Evolutionary conservation across 2,888 invertebrate species (phyloP), one percentile per base, ranked within the genome.

Genomic region (Asteroscopus sphinx): DNA sequence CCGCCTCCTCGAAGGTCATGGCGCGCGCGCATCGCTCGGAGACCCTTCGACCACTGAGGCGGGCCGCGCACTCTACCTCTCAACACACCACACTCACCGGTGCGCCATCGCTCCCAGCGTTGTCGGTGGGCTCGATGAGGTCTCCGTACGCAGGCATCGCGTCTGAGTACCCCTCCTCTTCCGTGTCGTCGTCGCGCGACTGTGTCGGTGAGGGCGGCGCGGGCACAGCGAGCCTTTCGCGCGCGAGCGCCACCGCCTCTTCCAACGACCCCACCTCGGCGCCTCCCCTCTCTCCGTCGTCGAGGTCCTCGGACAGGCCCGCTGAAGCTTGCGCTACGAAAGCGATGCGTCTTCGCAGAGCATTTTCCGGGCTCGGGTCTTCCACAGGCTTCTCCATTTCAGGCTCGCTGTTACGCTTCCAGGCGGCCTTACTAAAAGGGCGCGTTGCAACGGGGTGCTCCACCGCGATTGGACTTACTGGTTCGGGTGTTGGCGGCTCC

Each of bases 311-410:
- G 72, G 95, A 95, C 40, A 94, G 77, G 73, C 90, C 92, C 15
- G 93, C 85, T 1, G 95, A 93, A 52, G 94, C 87, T 68, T 95
- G 95, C 59, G 95, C 91, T 52, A 95, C 94, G 78, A 95, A 95
- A 37, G 92, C 92, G 53, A 95, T 93, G 15, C 95, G 92, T 8
- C 95, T 90, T 48, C 94, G 88, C 65, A 90, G 73, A 48, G 94
- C 89, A 79, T 84, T 91, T 64, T 89, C 93, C 35, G 94, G 91
- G 51, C 92, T 93, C 61, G 93, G 93, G 74, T 91, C 91, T 79
- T 94, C 94, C 45, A 88, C 85, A 16, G 88, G 88, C 67, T 87
- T 89, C 73, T 83, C 95, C 89, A 91, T 95, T 82, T 83, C 90
- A 15, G 84, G 81, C 53, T 84, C 85, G 55, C 87, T 88, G 42